A percentile compares a stretch with the other conserved stretches of the same genome.
phyloP scores from a whole-genome alignment of 2,113 vertebrate species.

The Solea senegalensis region DNA sequence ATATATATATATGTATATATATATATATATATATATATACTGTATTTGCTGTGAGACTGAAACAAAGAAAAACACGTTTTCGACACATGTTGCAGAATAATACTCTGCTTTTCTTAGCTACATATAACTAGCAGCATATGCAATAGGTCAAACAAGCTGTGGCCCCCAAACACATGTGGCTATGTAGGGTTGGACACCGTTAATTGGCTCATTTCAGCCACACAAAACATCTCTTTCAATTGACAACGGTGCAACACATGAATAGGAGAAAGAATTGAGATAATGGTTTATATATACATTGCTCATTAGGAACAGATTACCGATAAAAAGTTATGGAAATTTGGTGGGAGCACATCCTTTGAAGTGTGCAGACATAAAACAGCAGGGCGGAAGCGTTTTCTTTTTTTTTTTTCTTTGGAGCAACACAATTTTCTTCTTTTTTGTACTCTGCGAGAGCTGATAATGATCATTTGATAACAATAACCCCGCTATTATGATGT shows the following conservation, averaged over 20 bases:
- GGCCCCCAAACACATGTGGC: slow-evolving; percentile 15
- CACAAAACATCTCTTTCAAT: slow-evolving; percentile 6
- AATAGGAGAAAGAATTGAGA: slow-evolving; percentile 23
- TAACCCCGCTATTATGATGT: slow-evolving; percentile 65
- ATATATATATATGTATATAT: too few species aligned
- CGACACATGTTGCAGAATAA: slow-evolving; percentile 18
- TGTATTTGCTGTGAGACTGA: slow-evolving; percentile 11
- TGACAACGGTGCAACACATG: slow-evolving; percentile 18
- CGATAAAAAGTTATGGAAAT: slow-evolving; percentile 74
- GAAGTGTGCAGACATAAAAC: slow-evolving; percentile 65
- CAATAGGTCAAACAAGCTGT: slow-evolving; percentile 34
- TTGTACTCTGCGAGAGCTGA: slow-evolving; percentile 45
- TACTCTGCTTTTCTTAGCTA: slow-evolving; percentile 38
- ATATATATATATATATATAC: background rate
- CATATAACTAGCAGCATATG: slow-evolving; percentile 18
- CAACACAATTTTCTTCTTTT: slow-evolving; percentile 25
- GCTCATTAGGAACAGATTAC: slow-evolving; percentile 72
- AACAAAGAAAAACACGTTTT: slow-evolving; percentile 12
- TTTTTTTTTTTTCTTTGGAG: slow-evolving; percentile 62
- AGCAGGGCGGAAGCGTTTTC: slow-evolving; percentile 22
- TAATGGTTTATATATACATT: slow-evolving; percentile 53
- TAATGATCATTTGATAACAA: slow-evolving; percentile 76
- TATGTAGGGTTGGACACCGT: slow-evolving; percentile 45
- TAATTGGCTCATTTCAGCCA: slow-evolving; percentile 51
- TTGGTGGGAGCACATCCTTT: slow-evolving; percentile 57